Percentiles rank a stretch among this genome's conserved stretches.
phyloP scores from a whole-genome alignment of 92 coral and sea anemone species.

The Bergia puertoricense region DNA sequence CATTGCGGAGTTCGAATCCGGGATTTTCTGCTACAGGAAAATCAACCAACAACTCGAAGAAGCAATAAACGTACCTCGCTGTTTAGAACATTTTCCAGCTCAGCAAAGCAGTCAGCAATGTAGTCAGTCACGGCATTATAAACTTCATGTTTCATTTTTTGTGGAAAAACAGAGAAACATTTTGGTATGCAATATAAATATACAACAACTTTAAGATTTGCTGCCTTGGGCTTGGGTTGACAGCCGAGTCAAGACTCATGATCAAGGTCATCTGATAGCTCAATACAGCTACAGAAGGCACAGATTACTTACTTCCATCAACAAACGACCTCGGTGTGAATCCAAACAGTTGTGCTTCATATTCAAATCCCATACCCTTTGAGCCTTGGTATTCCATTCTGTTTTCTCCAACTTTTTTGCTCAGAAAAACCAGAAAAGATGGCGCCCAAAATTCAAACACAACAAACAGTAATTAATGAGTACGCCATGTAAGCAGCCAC shows the following conservation, averaged over 20 bases:
- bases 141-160: slow-evolving; percentile 47
- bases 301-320: slow-evolving; percentile 76
- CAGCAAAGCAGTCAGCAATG: slow-evolving; percentile 85
- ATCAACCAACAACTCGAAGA: too few species aligned
- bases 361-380: slow-evolving; percentile 62
- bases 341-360: slow-evolving; percentile 92
- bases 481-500: too few species aligned
- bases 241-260: too few species aligned
- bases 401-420: background rate
- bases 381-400: slow-evolving; percentile 50
- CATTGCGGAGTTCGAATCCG: too few species aligned
- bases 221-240: too few species aligned
- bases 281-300: background rate
- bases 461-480: background rate
- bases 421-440: background rate
- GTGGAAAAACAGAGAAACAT: background rate
- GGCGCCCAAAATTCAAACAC: slow-evolving; percentile 17
- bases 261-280: too few species aligned
- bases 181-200: background rate
- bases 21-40: too few species aligned
- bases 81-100: slow-evolving; percentile 74
- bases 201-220: background rate
- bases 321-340: slow-evolving; percentile 95
- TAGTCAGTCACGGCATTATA: slow-evolving; percentile 95
- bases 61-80: slow-evolving; percentile 58